Percentiles rank a stretch among this genome's conserved stretches.
These are phyloP conservation scores for Lithophane ornitopus DNA, from an alignment of 2,888 invertebrate species.

Conservation along the genomic window DNA sequence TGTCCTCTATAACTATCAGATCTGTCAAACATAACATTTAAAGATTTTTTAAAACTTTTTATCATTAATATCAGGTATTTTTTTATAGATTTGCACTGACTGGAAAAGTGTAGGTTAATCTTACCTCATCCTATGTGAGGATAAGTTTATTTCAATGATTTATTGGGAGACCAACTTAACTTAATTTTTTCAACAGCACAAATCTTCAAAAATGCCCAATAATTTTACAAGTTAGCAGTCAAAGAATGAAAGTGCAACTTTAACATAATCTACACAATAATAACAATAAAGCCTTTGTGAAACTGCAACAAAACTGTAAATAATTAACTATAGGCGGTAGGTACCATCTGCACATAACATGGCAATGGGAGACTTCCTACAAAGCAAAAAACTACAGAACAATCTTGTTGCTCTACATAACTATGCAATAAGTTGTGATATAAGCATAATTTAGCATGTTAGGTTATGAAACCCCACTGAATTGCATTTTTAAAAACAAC, in stretches of 20 bases:
- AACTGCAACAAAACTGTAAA: constrained; percentile 84
- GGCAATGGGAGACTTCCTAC: constrained; percentile 76
- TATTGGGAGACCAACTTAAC: background rate
- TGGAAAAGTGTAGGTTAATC: background rate
- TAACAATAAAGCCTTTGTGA: constrained; percentile 68
- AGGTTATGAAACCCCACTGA: constrained; percentile 76
- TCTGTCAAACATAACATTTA: background rate
- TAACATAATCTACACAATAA: constrained; percentile 24
- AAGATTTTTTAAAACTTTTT: background rate
- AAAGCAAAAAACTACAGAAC: constrained; percentile 61
- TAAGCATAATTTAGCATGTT: constrained; percentile 37
- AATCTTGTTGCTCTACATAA: constrained; percentile 64
- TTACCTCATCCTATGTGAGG: background rate
- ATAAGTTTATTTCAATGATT: background rate
- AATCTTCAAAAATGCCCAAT: constrained; percentile 8
- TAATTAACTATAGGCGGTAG: constrained; percentile 37
- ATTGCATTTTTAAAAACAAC: constrained; percentile 48
- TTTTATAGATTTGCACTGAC: constrained; percentile 16
- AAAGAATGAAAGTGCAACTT: constrained; percentile 24
- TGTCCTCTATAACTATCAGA: background rate
- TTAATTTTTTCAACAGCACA: background rate
- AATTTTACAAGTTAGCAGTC: constrained; percentile 12
- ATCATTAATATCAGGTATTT: background rate
- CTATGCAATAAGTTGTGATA: constrained; percentile 39
- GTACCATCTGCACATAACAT: constrained; percentile 58